phyloP scores from a whole-genome alignment of 2,888 invertebrate species.

The Lamproptera curius region DNA sequence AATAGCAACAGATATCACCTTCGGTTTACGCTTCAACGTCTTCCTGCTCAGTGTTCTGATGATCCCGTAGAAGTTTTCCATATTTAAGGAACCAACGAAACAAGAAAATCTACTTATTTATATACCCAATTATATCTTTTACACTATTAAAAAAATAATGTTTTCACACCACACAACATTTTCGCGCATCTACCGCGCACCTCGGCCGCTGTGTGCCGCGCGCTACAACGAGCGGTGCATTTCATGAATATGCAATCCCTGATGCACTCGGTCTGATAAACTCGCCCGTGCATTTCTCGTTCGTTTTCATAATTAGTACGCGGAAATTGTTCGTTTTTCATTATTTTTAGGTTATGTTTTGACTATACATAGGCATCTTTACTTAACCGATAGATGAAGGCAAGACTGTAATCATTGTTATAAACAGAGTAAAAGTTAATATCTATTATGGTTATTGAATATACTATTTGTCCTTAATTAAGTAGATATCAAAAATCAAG shows the following conservation, averaged over 20 bases:
- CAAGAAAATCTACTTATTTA: background rate
- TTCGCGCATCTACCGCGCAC: slow-evolving; percentile 61
- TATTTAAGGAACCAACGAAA: slow-evolving; percentile 25
- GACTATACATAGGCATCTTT: no score
- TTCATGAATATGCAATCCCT: slow-evolving; percentile 70
- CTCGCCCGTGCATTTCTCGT: slow-evolving; percentile 5
- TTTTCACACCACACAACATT: slow-evolving; percentile 6
- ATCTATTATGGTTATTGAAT: no score
- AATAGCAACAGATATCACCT: no score
- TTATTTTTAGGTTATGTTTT: no score
- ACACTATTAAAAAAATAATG: background rate
- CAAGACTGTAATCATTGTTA: no score
- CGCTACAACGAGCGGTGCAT: slow-evolving; percentile 38
- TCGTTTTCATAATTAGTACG: background rate
- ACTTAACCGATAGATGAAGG: no score
- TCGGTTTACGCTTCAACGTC: slow-evolving; percentile 63
- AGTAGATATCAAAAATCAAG: no score
- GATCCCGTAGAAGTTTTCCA: slow-evolving; percentile 69
- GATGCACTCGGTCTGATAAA: slow-evolving; percentile 65
- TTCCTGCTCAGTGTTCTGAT: slow-evolving; percentile 67
- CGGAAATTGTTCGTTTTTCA: background rate
- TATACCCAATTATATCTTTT: background rate
- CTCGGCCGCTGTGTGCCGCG: slow-evolving; percentile 49
- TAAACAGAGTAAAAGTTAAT: no score
- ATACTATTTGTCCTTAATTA: no score